A percentile compares a stretch with the other conserved stretches of the same genome.
Evolutionary conservation across 2,888 invertebrate species (phyloP).

Genomic region (Marronus borbonicus): DNA sequence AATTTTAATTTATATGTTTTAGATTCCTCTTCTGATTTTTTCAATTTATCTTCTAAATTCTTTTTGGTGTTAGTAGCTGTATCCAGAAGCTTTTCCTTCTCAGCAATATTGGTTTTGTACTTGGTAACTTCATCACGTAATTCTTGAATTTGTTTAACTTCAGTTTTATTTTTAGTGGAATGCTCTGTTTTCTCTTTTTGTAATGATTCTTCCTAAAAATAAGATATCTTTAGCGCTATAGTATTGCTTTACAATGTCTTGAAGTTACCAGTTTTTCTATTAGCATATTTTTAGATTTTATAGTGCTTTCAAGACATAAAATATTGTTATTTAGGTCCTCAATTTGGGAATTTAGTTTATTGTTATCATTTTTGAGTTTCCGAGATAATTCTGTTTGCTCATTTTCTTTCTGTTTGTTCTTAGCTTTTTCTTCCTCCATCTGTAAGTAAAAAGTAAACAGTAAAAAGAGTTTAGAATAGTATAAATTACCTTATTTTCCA

Average conservation of each 20-base stretch:
- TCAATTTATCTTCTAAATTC: constrained; percentile 71
- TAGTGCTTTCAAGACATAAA: constrained; percentile 60
- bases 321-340: constrained; percentile 75
- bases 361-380: constrained; percentile 72
- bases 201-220: constrained; percentile 55
- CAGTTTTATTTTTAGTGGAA: constrained; percentile 49
- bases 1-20: constrained; percentile 77
- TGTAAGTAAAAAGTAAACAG: constrained; percentile 55
- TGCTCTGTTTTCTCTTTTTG: constrained; percentile 53
- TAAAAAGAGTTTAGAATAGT: not conserved
- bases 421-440: constrained; percentile 65
- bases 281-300: constrained; percentile 73
- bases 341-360: constrained; percentile 75
- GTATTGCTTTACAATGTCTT: not conserved
- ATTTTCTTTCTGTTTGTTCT: constrained; percentile 65
- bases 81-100: constrained; percentile 67
- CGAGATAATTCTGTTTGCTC: constrained; percentile 72
- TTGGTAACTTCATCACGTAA: constrained; percentile 64
- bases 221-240: not conserved
- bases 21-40: constrained; percentile 77
- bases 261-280: constrained; percentile 76
- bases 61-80: constrained; percentile 62
- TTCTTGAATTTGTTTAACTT: constrained; percentile 65
- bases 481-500: constrained; percentile 75
- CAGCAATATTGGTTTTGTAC: constrained; percentile 61